Conservation (phyloP, 2,797 vertebrate genomes). For the Gymnoscopelus braueri region DNA sequence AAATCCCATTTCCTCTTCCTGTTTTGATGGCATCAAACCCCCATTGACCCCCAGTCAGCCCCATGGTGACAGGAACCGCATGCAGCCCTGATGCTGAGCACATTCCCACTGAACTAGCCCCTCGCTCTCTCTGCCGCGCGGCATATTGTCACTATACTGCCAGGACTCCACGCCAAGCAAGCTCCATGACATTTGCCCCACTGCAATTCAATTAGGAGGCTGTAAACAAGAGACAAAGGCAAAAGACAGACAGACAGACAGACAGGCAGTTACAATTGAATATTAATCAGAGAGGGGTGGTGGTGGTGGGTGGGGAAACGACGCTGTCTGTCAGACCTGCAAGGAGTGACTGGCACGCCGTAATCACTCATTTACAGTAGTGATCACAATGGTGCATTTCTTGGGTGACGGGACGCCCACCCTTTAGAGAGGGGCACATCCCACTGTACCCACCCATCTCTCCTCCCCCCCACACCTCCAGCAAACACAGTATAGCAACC, state of each 20-base stretch:
- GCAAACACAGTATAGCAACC: conserved; percentile 83
- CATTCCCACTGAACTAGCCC: conserved; percentile 49
- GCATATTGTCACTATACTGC: conserved; percentile 45
- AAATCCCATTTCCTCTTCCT: conserved; percentile 53
- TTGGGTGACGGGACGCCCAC: conserved; percentile 66
- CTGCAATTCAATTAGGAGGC: conserved; percentile 77
- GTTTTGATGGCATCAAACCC: conserved; percentile 63
- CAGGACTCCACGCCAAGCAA: conserved; percentile 36
- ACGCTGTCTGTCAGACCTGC: conserved; percentile 63
- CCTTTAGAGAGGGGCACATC: conserved; percentile 63
- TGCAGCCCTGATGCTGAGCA: conserved; percentile 57
- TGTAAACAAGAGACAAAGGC: conserved; percentile 75
- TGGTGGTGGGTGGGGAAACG: conserved; percentile 43
- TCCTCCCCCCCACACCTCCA: conserved; percentile 66
- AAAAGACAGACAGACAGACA: conserved; percentile 65
- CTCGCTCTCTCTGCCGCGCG: conserved; percentile 31
- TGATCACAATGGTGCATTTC: conserved; percentile 65
- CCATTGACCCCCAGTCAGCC: conserved; percentile 58
- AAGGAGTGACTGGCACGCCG: conserved; percentile 64
- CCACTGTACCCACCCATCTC: conserved; percentile 50
- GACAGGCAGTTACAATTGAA: conserved; percentile 58
- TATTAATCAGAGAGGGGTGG: conserved; percentile 70
- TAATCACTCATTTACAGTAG: conserved; percentile 80
- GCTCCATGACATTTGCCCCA: conserved; percentile 64
- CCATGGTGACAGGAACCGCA: conserved; percentile 62